Evolutionary conservation across 1,140 invertebrate genomes (phyloP), one percentile per base, ranked within the genome.

Genomic region (Conus ventricosus): DNA sequence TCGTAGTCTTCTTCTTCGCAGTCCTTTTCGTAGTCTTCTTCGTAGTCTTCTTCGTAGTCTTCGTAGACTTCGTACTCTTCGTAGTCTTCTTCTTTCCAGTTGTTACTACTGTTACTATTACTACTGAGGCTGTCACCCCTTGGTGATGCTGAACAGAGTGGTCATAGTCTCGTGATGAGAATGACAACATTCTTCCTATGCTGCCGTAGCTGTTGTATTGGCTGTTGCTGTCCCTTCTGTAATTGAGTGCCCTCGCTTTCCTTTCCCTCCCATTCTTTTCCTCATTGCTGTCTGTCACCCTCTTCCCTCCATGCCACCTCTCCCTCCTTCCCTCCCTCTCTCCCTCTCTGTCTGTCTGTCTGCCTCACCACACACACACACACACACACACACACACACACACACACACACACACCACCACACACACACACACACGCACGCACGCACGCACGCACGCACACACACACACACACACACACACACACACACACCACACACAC

Each of bases 401-500:
- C 39, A 39, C 10, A 27, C 27, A 13, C 76, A 27, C 76, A 27
- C 27, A 51, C 76, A 80, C 1, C 83, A 84, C 10, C 2, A 11
- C 54, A 84, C 27, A n/a, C 54, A 8, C 51, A 84, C 83, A 13
- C n/a, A n/a, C n/a, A n/a, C n/a, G n/a, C n/a, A n/a, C n/a, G n/a
- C n/a, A n/a, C n/a, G n/a, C n/a, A n/a, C n/a, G n/a, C 83, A 84
- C 53, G 54, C 83, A 84, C 54, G 27, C 83, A 84, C 83, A 57
- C 27, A 13, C 76, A 27, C 76, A 27, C 27, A 51, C 76, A 80
- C 1, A 80, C 83, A 84, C 10, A 60, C 2, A 11, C 54, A 84
- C 27, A n/a, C 54, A 8, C 51, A 84, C 83, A 13, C 83, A n/a
- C n/a, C n/a, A n/a, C n/a, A n/a, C n/a, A n/a, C n/a, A n/a, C n/a